Base-by-base conservation (phyloP, 2,888 invertebrate species). In the Heliconius erato region DNA sequence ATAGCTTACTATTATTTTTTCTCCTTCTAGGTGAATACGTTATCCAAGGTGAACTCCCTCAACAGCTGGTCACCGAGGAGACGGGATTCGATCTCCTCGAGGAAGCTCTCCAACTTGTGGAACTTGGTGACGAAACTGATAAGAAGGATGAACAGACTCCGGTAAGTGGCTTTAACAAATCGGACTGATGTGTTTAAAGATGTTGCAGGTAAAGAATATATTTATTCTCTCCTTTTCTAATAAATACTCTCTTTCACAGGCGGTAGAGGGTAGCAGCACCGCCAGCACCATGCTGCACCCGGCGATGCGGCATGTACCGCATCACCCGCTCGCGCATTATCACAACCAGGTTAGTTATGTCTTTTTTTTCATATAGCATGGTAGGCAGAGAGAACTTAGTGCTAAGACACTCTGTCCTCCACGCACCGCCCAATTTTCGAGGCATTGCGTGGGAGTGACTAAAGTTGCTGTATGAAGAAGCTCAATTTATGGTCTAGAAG, bases 71-170 rank as follows among this genome's bases (percentile, higher is more conserved):
- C 59, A 93, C 92, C 90, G 96, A 96, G 87, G 97, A 96, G 91
- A 96, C 97, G 74, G 92, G 97, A 89, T 97, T 97, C 89, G 97
- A 97, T 87, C 96, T 97, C 77, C 96, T 98, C 76, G 98, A 98
- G 91, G 97, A 98, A 91, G 97, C 97, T 67, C 96, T 98, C 11
- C 97, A 97, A 90, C 96, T 98, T 72, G 97, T 97, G n/a, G 97
- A 97, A 87, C 96, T 98, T 88, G 97, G 97, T 88, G 96, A 96
- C 93, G 94, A 94, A 84, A 91, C 91, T 0, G 97, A 97, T 90
- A 95, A 91, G 7, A 95, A 95, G 90, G 91, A 95, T 95, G 95
- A 94, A 71, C 94, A 92, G 84, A 88, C 90, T 79, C 93, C 93
- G 93, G 95, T 82, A 32, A 74, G 26, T 26, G 9, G 2, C 44